A percentile compares a stretch with the other conserved stretches of the same genome.
These are phyloP conservation scores for Taenioides sp. DNA, from an alignment of 2,797 vertebrate genomes.

Conservation along the genomic window DNA sequence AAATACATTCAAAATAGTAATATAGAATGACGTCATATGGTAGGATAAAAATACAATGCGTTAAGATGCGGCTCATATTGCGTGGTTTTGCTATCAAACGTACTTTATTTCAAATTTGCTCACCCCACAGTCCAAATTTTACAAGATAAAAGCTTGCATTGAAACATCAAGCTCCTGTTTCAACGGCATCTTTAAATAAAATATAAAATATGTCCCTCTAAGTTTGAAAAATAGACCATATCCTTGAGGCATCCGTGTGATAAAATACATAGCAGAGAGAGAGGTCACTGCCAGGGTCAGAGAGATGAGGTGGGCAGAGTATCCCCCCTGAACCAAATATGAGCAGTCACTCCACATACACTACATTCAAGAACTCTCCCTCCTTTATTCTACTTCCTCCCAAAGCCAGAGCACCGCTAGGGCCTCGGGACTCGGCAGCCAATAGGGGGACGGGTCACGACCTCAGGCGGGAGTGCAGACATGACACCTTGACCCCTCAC, in stretches of 20 bases:
- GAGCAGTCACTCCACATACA: conserved; percentile 50
- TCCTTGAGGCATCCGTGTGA: conserved; percentile 61
- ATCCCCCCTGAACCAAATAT: conserved; percentile 63
- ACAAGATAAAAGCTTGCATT: conserved; percentile 50
- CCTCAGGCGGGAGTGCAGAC: conserved; percentile 79
- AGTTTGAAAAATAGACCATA: conserved; percentile 38
- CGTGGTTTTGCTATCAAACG: no score
- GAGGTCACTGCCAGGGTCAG: conserved; percentile 70
- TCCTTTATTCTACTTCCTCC: conserved; percentile 17
- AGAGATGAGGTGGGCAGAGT: conserved; percentile 66
- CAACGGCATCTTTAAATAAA: conserved; percentile 33
- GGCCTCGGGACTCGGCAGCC: conserved; percentile 72
- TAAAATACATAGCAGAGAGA: conserved; percentile 53
- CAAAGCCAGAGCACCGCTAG: conserved; percentile 34
- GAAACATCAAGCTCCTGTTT: conserved; percentile 34
- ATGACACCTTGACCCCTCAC: conserved; percentile 73
- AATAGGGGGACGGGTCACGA: conserved; percentile 66
- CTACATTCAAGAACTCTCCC: conserved; percentile 41
- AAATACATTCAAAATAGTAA: background rate
- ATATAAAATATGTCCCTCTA: conserved; percentile 52
- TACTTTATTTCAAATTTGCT: conserved; percentile 29
- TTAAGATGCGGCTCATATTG: background rate
- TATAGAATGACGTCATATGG: background rate
- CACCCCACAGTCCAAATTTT: conserved; percentile 26
- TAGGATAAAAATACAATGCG: background rate